Conservation (phyloP, 2,113 vertebrate genomes). For the Alouatta palliata region DNA sequence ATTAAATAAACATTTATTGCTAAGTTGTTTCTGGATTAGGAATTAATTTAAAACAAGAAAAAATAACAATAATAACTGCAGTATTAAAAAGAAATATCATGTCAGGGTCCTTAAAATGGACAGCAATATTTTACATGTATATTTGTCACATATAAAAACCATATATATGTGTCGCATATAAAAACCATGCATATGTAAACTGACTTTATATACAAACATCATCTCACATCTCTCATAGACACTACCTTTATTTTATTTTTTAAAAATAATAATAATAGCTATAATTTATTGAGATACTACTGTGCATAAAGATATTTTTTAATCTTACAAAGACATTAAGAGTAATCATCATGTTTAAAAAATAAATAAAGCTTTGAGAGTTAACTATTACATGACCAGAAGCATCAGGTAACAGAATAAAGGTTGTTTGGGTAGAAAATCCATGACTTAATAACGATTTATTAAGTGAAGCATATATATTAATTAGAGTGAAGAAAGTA, state of each 20-base stretch:
- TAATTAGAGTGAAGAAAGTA: neutral
- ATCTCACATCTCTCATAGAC: neutral
- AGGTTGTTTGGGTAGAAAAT: neutral
- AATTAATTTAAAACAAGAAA: neutral
- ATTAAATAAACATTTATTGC: neutral
- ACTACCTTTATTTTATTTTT: neutral
- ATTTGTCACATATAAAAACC: neutral
- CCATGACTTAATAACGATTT: neutral
- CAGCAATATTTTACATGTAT: neutral
- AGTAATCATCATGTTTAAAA: neutral
- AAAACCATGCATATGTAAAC: neutral
- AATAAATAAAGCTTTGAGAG: neutral
- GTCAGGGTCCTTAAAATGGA: neutral
- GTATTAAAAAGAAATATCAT: neutral
- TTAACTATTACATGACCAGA: neutral
- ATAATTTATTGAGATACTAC: too few species aligned
- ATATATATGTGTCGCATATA: neutral
- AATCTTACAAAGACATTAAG: neutral
- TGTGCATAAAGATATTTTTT: too few species aligned
- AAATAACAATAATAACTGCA: neutral
- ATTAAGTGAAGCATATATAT: too few species aligned
- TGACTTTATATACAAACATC: neutral
- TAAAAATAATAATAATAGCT: too few species aligned
- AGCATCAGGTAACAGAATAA: neutral
- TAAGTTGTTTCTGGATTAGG: neutral